phyloP scores from a whole-genome alignment of 2,113 vertebrate species.

The Sula dactylatra region DNA sequence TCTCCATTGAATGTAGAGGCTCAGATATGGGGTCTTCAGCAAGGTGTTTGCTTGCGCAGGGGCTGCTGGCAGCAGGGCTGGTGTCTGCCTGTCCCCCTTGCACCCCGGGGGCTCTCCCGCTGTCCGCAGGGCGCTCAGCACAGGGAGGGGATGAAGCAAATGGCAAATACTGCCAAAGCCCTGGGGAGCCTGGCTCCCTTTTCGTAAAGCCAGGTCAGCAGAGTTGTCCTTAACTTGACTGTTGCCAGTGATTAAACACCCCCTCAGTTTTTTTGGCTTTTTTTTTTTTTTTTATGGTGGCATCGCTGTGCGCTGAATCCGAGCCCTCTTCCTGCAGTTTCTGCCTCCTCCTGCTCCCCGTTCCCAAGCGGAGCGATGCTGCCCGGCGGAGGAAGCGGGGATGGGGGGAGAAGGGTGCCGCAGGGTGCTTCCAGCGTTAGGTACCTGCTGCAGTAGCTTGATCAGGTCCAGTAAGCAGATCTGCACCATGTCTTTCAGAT shows the following conservation, averaged over 20 bases:
- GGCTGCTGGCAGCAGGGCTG: background rate
- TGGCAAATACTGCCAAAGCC: background rate
- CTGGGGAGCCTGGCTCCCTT: rapidly evolving
- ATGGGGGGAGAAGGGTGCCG: background rate
- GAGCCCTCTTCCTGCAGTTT: background rate
- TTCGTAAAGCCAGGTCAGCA: background rate
- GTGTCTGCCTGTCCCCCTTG: background rate
- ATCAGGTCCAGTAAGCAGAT: background rate
- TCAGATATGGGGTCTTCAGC: rapidly evolving
- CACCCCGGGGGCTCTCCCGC: rapidly evolving
- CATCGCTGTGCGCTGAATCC: background rate
- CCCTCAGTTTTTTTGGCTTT: background rate
- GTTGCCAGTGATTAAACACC: background rate
- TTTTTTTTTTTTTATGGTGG: background rate
- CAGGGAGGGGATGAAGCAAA: background rate
- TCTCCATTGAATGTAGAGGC: rapidly evolving
- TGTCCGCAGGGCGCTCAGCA: rapidly evolving
- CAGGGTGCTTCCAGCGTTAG: background rate
- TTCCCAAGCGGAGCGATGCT: background rate
- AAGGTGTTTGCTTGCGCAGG: background rate
- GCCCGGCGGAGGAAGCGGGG: rapidly evolving
- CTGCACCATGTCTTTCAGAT: background rate
- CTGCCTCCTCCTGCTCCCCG: background rate
- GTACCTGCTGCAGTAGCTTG: background rate
- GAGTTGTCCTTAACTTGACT: background rate